Conservation (phyloP, 2,113 vertebrate genomes). For the Ciconia boyciana region DNA sequence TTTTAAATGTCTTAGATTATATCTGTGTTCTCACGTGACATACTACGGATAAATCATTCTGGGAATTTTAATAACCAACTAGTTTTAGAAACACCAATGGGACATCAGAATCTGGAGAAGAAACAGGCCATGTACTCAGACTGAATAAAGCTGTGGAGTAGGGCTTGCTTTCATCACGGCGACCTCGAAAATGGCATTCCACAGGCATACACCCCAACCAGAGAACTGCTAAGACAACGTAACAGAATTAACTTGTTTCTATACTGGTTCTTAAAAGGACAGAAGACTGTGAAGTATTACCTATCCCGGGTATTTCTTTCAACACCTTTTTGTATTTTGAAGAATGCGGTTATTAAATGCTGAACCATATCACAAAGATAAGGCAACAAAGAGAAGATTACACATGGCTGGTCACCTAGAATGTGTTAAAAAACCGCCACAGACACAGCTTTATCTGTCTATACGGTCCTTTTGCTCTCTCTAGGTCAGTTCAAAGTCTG, state of each 20-base stretch:
- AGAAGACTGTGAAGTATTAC: no score
- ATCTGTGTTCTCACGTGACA: not conserved
- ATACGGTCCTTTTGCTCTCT: rapidly evolving
- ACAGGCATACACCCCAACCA: no score
- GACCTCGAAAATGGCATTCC: rapidly evolving
- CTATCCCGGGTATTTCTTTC: not conserved
- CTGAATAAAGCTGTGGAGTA: rapidly evolving
- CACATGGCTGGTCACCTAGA: not conserved
- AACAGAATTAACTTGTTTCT: no score
- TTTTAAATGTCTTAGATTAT: rapidly evolving
- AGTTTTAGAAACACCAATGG: not conserved
- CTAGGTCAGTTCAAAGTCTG: not conserved
- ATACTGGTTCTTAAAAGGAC: not conserved
- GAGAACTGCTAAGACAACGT: rapidly evolving
- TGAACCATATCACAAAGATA: not conserved
- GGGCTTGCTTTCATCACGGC: not conserved
- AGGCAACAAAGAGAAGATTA: not conserved
- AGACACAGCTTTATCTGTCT: not conserved
- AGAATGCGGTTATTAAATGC: not conserved
- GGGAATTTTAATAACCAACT: not conserved
- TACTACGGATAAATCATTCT: rapidly evolving
- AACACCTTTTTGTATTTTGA: not conserved
- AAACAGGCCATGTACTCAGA: not conserved
- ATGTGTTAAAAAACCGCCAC: not conserved
- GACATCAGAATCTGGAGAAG: not conserved